Percentiles rank a stretch among this genome's conserved stretches.
Evolutionary conservation across 2,888 invertebrate species (phyloP).

Genomic region (Bimastos eiseni): DNA sequence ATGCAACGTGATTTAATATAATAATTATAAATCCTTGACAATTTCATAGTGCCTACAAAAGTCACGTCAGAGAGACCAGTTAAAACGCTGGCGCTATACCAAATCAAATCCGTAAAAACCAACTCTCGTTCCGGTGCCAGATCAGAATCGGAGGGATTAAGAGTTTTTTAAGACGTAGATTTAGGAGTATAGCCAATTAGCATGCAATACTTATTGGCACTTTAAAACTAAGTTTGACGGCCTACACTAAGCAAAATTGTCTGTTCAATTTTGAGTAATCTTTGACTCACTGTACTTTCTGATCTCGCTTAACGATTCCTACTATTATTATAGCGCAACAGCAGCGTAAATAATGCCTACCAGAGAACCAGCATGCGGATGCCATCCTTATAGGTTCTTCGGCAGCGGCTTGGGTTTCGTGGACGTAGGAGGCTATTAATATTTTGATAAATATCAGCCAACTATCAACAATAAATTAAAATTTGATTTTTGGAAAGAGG

Average conservation of each 20-base stretch:
- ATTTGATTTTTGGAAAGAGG: background rate
- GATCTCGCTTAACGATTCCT: too few relatives aligned
- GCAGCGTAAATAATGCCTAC: background rate
- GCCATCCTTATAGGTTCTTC: background rate
- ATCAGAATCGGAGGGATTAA: too few relatives aligned
- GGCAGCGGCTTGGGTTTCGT: conserved; percentile 13
- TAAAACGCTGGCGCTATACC: too few relatives aligned
- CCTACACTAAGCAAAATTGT: background rate
- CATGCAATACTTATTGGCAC: background rate
- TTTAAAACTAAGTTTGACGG: background rate
- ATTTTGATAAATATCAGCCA: conserved; percentile 5
- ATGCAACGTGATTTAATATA: too few relatives aligned
- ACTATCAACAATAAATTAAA: background rate
- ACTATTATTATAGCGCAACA: background rate
- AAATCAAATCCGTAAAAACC: too few relatives aligned
- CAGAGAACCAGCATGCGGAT: background rate
- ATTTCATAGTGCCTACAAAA: too few relatives aligned
- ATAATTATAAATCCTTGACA: too few relatives aligned
- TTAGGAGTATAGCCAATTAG: background rate
- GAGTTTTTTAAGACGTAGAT: too few relatives aligned
- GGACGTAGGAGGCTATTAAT: background rate
- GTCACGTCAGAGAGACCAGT: too few relatives aligned
- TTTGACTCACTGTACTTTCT: background rate
- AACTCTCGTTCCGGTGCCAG: too few relatives aligned
- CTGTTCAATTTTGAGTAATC: too few relatives aligned